Evolutionary conservation across 2,888 invertebrate species (phyloP), one percentile per base, ranked within the genome.

Genomic region (Oscheius onirici): DNA sequence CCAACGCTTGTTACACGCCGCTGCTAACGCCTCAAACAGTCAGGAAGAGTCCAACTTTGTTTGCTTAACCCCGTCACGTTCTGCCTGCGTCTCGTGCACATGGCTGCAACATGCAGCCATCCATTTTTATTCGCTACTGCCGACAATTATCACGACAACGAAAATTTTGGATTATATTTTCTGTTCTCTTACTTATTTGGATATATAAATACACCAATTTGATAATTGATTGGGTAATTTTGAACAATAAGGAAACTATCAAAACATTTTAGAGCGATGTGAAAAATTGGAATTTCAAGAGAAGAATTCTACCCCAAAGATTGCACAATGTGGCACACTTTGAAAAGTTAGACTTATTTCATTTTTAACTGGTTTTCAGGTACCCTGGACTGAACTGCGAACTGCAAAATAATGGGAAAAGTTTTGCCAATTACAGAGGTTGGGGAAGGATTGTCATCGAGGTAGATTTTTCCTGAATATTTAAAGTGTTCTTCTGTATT

Each of bases 221-320:
- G 3, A 26, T 68, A 43, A n/a, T 68, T 26, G 68, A 68, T 46
- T 68, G 68, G 68, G 68, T 68, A 17, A 44, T 20, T 20, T 2
- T 13, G 20, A 28, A 40, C 11, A 20, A 10, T 8, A 6, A n/a
- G 24, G 15, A 46, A 22, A 34, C 20, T n/a, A n/a, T n/a, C n/a
- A n/a, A n/a, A n/a, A n/a, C n/a, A n/a, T 67, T 57, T 6, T 26
- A 68, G 68, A 51, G n/a, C 17, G 58, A 68, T 41, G n/a, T 54
- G 1, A 58, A 34, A 24, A 57, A 57, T 46, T 58, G 55, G 58
- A 24, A 46, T 13, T 46, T 44, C 55, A 55, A 43, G 10, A 24
- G 17, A 43, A 28, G 68, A 24, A 17, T 10, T 11, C 57, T 68
- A 2, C 57, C 57, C 1, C 5, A 11, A 15, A 17, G 26, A 1